Evolutionary conservation across 2,888 invertebrate genomes (phyloP), one percentile per base, ranked within the genome.

Genomic region (Phyto melanocephala): DNA sequence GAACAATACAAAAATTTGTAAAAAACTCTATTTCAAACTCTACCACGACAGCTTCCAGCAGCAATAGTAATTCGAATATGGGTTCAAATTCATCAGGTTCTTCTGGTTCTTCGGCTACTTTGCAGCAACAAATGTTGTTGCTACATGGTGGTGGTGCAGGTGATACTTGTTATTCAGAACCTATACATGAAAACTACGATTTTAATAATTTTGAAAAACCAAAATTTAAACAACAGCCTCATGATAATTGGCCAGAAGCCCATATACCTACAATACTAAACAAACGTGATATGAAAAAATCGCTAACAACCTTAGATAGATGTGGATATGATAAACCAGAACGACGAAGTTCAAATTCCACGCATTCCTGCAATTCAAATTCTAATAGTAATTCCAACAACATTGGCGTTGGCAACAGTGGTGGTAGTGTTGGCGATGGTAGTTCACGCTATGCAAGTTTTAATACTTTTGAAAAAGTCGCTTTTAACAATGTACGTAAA

Each of bases 151-250:
- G 65, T 4, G 67, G 67, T n/a, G n/a, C n/a, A 28, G 6, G 28
- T 20, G 91, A 91, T 63, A 89, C 89, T 76, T 91, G 91, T 68
- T 91, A 91, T 84, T 91, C 91, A 0, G 91, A 91, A 70, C 91
- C 91, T 11, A 83, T 91, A 50, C 87, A 89, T 65, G 87, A 87
- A 72, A 88, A 86, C 45, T 91, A 88, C 83, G 91, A 91, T 52
- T 93, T 93, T 85, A 94, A 94, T 58, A 92, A 92, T 83, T 93
- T 93, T 84, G 95, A 95, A 85, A 92, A 94, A 42, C 94, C 94
- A 2, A 92, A 92, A 75, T 92, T 93, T 82, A 86, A 60, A 52
- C 58, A 72, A 50, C 79, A 72, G 35, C 15, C 67, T 11, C 50
- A 58, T 15, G 87, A 88, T 33, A 85, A 85, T 60, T 87, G 87